phyloP scores from a whole-genome alignment of 2,888 invertebrate species.

The Lissonota sp. region DNA sequence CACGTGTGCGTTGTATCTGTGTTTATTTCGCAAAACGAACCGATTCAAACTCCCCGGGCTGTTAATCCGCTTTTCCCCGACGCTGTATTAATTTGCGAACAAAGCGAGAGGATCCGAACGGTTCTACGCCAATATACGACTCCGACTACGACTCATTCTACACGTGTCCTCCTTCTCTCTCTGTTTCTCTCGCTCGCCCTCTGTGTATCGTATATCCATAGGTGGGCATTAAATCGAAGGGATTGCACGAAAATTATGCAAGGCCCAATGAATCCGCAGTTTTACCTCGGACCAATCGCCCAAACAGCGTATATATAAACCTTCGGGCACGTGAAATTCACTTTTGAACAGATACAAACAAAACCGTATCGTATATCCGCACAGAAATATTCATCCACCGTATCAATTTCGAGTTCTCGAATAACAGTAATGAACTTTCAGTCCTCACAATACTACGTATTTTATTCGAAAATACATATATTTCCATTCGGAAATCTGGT shows the following conservation, averaged over 20 bases:
- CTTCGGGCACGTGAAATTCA: constrained; percentile 21
- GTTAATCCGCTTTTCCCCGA: constrained; percentile 71
- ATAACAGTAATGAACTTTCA: constrained; percentile 22
- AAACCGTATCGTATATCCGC: constrained; percentile 7
- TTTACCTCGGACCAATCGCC: constrained; percentile 25
- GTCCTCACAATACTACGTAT: background rate
- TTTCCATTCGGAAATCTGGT: background rate
- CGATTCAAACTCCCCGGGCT: constrained; percentile 61
- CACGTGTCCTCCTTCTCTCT: constrained; percentile 39
- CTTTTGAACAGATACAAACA: constrained; percentile 4
- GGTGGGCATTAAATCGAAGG: constrained; percentile 24
- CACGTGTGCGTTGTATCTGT: constrained; percentile 33
- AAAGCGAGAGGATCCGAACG: constrained; percentile 59
- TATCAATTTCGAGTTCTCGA: constrained; percentile 41
- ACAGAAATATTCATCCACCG: constrained; percentile 21
- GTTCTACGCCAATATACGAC: constrained; percentile 53
- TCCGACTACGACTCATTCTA: constrained; percentile 51
- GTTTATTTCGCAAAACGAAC: constrained; percentile 67
- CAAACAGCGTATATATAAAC: constrained; percentile 1
- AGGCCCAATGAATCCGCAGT: constrained; percentile 41
- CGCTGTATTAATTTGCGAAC: constrained; percentile 70
- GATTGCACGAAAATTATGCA: constrained; percentile 52
- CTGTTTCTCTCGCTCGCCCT: background rate
- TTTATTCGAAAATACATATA: constrained; percentile 5
- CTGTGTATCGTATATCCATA: background rate